These are phyloP conservation scores for Panthera uncia DNA, from an alignment of 2,113 vertebrate species.

Conservation along the genomic window DNA sequence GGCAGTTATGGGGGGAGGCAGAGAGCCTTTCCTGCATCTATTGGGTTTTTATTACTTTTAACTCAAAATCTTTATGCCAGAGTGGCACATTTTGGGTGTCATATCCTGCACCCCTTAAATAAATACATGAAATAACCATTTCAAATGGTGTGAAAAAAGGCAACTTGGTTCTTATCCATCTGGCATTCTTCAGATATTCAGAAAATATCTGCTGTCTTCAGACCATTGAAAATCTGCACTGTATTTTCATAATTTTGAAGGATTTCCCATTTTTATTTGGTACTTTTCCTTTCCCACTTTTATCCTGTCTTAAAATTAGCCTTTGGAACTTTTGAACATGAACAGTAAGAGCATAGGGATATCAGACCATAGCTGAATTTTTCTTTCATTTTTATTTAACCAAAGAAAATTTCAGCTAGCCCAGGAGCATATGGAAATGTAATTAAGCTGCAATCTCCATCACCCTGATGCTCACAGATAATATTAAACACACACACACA, in stretches of 20 bases:
- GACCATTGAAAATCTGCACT: neutral
- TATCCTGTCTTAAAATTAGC: neutral
- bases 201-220: neutral
- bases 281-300: neutral
- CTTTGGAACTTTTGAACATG: slow-evolving; percentile 11
- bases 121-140: neutral
- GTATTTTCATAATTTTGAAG: neutral
- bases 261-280: neutral
- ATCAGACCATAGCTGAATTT: slow-evolving; percentile 31
- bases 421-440: neutral
- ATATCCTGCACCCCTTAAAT: neutral
- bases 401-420: slow-evolving; percentile 7
- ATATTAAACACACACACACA: neutral
- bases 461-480: slow-evolving; percentile 36
- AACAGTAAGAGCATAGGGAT: neutral
- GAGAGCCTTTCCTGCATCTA: neutral
- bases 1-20: neutral
- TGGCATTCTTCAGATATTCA: neutral
- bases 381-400: slow-evolving; percentile 49
- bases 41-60: neutral
- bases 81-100: neutral
- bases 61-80: neutral
- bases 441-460: neutral
- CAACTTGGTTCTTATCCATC: neutral
- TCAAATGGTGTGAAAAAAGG: neutral